Evolutionary conservation across 2,888 invertebrate species (phyloP).

Genomic region (Busseola fusca): DNA sequence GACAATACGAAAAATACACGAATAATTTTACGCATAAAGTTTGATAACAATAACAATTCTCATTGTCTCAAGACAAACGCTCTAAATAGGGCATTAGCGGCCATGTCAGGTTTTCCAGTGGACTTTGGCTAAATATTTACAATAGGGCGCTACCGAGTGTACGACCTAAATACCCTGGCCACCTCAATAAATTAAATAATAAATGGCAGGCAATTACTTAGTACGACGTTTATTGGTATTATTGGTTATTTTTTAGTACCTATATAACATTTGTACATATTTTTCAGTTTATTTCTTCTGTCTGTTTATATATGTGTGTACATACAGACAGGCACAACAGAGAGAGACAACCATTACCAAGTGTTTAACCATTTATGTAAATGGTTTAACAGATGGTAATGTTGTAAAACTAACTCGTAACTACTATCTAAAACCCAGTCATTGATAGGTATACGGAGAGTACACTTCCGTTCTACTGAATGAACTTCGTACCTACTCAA

Average conservation of each 20-base stretch:
- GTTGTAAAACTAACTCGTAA: neutral
- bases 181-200: neutral
- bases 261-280: neutral
- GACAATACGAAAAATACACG: neutral
- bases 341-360: too few species aligned
- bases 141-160: neutral
- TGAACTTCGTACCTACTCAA: conserved; percentile 32
- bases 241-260: neutral
- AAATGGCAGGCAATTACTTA: too few species aligned
- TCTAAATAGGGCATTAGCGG: neutral
- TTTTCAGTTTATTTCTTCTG: neutral
- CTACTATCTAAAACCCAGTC: neutral
- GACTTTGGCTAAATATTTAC: neutral
- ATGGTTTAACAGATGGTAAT: neutral
- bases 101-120: neutral
- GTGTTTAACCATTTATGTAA: neutral
- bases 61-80: neutral
- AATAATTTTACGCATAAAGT: neutral
- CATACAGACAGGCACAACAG: too few species aligned
- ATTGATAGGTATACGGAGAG: neutral
- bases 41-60: conserved; percentile 3
- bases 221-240: neutral
- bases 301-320: too few species aligned
- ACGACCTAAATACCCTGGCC: conserved; percentile 4
- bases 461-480: conserved; percentile 14